Evolutionary conservation across 2,113 vertebrate genomes (phyloP).

Genomic region (Argyrosomus japonicus): DNA sequence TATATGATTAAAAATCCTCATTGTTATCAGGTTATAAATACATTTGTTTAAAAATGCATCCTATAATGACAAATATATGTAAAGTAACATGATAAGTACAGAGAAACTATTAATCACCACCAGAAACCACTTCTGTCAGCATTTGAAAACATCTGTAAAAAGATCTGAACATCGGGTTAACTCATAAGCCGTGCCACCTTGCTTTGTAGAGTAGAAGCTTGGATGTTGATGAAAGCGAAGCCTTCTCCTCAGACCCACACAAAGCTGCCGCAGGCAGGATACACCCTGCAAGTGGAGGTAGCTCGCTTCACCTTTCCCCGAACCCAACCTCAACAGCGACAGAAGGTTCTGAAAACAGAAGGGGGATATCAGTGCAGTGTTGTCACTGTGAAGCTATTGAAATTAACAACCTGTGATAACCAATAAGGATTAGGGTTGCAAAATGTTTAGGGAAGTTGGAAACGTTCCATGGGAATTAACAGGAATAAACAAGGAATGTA

Average conservation of each 20-base stretch:
- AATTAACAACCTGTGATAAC: slow-evolving; percentile 20
- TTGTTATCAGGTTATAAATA: neutral
- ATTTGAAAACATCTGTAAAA: slow-evolving; percentile 1
- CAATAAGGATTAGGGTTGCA: no score
- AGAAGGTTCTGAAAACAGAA: slow-evolving; percentile 88
- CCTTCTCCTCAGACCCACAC: slow-evolving; percentile 86
- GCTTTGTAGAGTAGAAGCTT: slow-evolving; percentile 90
- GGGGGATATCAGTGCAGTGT: slow-evolving; percentile 16
- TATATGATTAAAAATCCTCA: neutral
- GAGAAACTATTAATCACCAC: neutral
- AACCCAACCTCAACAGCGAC: slow-evolving; percentile 87
- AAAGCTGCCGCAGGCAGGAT: slow-evolving; percentile 91
- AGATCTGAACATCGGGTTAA: neutral
- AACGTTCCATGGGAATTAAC: no score
- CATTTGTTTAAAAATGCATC: neutral
- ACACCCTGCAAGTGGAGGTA: slow-evolving; percentile 87
- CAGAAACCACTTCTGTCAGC: neutral
- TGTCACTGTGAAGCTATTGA: slow-evolving; percentile 8
- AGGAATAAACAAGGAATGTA: no score
- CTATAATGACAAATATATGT: neutral
- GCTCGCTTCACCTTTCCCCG: slow-evolving; percentile 85
- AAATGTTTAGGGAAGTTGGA: no score
- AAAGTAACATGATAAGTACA: neutral
- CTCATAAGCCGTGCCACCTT: slow-evolving; percentile 80
- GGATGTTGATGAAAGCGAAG: slow-evolving; percentile 95